Evolutionary conservation across 2,113 vertebrate genomes (phyloP).

Genomic region (Phodopus roborovskii): DNA sequence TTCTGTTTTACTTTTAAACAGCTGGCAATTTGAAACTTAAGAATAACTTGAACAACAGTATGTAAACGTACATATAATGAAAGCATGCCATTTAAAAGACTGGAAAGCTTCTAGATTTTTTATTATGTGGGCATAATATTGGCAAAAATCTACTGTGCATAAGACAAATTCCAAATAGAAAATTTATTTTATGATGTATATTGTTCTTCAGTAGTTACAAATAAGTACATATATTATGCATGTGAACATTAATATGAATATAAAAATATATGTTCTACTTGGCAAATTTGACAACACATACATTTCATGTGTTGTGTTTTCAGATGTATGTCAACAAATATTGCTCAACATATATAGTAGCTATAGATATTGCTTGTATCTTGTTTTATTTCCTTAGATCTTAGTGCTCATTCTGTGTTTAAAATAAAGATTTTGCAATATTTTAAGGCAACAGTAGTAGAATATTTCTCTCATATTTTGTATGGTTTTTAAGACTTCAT

Average conservation of each 20-base stretch:
- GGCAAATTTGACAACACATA: not conserved
- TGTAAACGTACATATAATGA: not conserved
- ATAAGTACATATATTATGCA: not conserved
- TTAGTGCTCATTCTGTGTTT: not conserved
- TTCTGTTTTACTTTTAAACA: conserved; percentile 18
- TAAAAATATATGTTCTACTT: not conserved
- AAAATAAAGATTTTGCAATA: not conserved
- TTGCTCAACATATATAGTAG: not conserved
- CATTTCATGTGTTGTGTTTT: not conserved
- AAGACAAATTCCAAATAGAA: not conserved
- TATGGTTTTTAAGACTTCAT: not conserved
- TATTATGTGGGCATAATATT: not conserved
- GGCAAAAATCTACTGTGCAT: not conserved
- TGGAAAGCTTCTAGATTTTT: not conserved
- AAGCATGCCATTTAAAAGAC: not conserved
- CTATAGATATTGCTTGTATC: not conserved
- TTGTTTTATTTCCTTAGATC: conserved; percentile 12
- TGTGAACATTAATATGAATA: not conserved
- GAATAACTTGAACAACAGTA: not conserved
- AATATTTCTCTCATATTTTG: not conserved
- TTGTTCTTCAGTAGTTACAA: not conserved
- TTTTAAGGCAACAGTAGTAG: conserved; percentile 7
- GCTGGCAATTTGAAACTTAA: not conserved
- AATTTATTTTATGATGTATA: not conserved
- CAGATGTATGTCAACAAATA: not conserved